Evolutionary conservation across 2,113 vertebrate species (phyloP).

Genomic region (Burhinus bistriatus): DNA sequence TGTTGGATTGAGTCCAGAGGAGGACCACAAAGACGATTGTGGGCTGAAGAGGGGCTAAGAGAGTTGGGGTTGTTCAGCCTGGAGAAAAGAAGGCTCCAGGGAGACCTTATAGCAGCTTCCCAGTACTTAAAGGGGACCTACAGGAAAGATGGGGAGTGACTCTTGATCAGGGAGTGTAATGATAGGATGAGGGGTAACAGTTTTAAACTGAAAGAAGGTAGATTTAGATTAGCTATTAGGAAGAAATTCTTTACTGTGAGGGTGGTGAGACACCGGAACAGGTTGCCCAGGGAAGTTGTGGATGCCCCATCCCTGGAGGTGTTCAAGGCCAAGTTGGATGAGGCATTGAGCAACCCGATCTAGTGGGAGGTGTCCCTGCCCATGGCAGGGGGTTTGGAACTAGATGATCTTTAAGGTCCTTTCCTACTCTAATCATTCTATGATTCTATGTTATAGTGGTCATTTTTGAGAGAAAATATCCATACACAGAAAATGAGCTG

Average conservation of each 20-base stretch:
- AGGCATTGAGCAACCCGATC: background rate
- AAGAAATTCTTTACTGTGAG: background rate
- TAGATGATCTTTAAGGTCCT: background rate
- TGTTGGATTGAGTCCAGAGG: background rate
- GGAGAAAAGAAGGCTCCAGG: background rate
- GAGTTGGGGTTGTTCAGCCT: background rate
- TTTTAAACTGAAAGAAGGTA: background rate
- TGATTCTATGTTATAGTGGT: no score
- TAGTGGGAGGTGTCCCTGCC: background rate
- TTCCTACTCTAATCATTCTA: background rate
- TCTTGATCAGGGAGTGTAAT: background rate
- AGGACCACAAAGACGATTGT: background rate
- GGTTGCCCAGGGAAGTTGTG: background rate
- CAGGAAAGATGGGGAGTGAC: background rate
- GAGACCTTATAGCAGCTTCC: background rate
- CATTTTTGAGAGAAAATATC: fast-evolving
- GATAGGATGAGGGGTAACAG: background rate
- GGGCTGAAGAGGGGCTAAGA: background rate
- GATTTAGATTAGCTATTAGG: background rate
- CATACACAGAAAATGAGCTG: background rate
- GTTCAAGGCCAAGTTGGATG: background rate
- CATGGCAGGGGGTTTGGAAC: background rate
- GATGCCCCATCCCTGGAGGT: background rate
- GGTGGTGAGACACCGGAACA: background rate
- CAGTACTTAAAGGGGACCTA: background rate